Evolutionary conservation across 2,797 vertebrate genomes (phyloP).

Genomic region (Fratercula arctica): DNA sequence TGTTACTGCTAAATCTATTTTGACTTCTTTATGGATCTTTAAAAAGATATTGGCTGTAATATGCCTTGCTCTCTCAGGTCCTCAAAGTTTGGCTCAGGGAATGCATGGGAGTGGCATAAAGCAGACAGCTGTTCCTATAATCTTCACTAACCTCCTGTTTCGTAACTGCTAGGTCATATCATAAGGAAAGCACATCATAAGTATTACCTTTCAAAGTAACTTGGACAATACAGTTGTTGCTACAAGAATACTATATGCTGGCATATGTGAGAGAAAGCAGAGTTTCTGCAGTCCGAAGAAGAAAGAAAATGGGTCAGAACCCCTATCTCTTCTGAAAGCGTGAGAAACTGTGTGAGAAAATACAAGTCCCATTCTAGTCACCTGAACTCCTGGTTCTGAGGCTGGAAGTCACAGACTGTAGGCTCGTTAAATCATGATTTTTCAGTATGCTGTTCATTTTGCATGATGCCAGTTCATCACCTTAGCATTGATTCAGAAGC

Average conservation of each 20-base stretch:
- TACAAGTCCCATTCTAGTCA: neutral
- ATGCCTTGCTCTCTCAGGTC: neutral
- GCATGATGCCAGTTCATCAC: neutral
- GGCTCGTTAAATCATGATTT: neutral
- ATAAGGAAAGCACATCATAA: conserved; percentile 6
- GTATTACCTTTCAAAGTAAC: conserved; percentile 54
- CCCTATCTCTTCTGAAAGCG: neutral
- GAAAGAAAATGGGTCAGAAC: neutral
- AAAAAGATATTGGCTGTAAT: neutral
- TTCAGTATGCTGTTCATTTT: neutral
- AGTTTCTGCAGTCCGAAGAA: neutral
- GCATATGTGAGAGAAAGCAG: neutral
- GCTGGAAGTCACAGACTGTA: neutral
- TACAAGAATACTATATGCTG: neutral
- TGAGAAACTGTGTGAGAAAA: neutral
- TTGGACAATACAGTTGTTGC: conserved; percentile 7
- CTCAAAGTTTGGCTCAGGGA: neutral
- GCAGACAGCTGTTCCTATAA: conserved; percentile 49
- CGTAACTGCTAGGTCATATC: conserved; percentile 11
- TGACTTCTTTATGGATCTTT: neutral
- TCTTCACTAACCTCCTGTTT: conserved; percentile 38
- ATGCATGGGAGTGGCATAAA: neutral
- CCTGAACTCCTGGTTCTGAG: neutral
- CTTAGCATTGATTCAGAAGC: neutral
- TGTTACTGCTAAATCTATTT: neutral